Conservation (phyloP, 2,113 vertebrate genomes). For the Labrus mixtus region DNA sequence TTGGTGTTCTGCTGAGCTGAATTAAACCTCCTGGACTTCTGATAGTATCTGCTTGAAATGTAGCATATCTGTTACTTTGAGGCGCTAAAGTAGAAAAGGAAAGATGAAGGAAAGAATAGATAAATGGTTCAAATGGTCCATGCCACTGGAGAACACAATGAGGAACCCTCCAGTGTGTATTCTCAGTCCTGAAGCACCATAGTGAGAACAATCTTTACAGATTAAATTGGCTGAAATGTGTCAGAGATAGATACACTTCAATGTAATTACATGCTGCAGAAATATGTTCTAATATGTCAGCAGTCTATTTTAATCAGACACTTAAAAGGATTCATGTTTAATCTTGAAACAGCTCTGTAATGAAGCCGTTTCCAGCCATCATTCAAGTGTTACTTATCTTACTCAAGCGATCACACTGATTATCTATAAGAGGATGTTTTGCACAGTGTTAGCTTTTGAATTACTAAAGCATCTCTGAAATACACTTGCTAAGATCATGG, state of each 20-base stretch:
- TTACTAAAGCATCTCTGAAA: conserved; percentile 17
- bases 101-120: conserved; percentile 1
- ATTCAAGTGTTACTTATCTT: conserved; percentile 12
- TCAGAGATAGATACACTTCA: conserved; percentile 41
- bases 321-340: conserved; percentile 15
- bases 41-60: conserved; percentile 22
- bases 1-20: conserved; percentile 13
- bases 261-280: conserved; percentile 49
- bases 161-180: not conserved
- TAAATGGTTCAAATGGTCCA: conserved; percentile 23
- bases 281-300: conserved; percentile 40
- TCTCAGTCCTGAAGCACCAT: conserved; percentile 1
- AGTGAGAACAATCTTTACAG: conserved; percentile 7
- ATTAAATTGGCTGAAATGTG: conserved; percentile 34
- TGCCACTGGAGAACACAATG: not conserved
- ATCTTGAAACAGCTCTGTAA: conserved; percentile 24
- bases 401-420: conserved; percentile 13
- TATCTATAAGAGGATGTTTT: conserved; percentile 1
- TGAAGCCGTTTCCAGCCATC: not conserved
- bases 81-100: conserved; percentile 18
- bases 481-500: conserved; percentile 8
- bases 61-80: conserved; percentile 31
- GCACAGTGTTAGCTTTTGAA: not conserved
- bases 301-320: conserved; percentile 49
- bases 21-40: conserved; percentile 16